Percentiles rank a stretch among this genome's conserved stretches.
These are phyloP conservation scores for Gulo gulo DNA, from an alignment of 2,113 vertebrate species.

Conservation along the genomic window DNA sequence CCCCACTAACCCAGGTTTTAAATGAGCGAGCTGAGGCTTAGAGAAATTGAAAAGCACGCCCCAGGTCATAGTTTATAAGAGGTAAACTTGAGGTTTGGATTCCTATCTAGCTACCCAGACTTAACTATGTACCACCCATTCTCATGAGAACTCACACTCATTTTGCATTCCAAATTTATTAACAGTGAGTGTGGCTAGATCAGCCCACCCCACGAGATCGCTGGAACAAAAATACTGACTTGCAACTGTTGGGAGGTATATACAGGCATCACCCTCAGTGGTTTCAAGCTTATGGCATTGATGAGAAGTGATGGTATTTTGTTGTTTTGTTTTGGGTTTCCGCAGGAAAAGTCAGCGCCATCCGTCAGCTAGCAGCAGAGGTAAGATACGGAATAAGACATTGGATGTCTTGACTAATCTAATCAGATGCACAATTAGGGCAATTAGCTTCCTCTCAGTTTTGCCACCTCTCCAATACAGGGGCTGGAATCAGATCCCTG, in stretches of 20 bases:
- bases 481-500: background rate
- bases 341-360: background rate
- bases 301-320: background rate
- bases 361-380: background rate
- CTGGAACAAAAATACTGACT: background rate
- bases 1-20: background rate
- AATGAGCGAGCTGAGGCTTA: background rate
- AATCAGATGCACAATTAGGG: background rate
- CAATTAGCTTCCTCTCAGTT: background rate
- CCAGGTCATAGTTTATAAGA: background rate
- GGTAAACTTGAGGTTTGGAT: background rate
- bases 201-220: background rate
- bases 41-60: background rate
- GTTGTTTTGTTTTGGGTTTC: conserved; percentile 16
- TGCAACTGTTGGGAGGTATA: background rate
- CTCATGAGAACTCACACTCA: background rate
- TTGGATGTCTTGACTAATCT: background rate
- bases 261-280: background rate
- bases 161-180: background rate
- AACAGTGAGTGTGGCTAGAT: background rate
- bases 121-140: background rate
- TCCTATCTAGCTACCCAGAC: background rate
- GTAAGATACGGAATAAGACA: background rate
- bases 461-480: background rate
- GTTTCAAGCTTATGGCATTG: background rate